phyloP scores from a whole-genome alignment of 1,140 invertebrate genomes.

The Papilio polytes region DNA sequence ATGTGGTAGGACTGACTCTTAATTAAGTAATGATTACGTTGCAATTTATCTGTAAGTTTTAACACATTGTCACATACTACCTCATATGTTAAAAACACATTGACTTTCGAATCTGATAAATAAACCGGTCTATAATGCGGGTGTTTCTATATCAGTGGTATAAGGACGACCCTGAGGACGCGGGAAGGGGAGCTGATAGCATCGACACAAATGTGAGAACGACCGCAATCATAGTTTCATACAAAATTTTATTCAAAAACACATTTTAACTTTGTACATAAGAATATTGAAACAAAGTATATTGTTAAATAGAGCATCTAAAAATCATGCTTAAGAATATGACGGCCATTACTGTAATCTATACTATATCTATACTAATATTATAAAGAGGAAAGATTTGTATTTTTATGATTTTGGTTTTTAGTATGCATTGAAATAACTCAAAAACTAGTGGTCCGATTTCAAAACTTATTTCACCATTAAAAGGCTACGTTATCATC shows the following conservation, averaged over 20 bases:
- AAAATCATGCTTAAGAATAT: background rate
- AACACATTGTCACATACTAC: no score
- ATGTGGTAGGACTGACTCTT: no score
- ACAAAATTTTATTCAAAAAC: background rate
- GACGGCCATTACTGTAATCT: background rate
- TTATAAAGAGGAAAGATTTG: no score
- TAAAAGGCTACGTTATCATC: no score
- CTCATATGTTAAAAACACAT: background rate
- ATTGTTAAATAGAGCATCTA: background rate
- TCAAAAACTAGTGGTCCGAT: no score
- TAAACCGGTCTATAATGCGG: slow-evolving; percentile 17
- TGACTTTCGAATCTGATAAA: background rate
- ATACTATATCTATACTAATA: no score
- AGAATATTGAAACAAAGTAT: background rate
- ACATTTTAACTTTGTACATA: background rate
- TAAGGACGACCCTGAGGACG: slow-evolving; percentile 14
- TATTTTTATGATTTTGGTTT: no score
- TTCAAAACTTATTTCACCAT: no score
- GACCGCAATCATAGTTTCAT: background rate
- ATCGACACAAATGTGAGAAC: slow-evolving; percentile 10
- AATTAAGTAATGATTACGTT: no score
- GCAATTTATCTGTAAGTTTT: no score
- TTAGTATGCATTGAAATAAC: no score
- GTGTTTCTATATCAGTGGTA: no score
- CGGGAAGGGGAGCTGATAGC: slow-evolving; percentile 10